These are phyloP conservation scores for Beaufortia kweichowensis DNA, from an alignment of 2,113 vertebrate species.

Conservation along the genomic window DNA sequence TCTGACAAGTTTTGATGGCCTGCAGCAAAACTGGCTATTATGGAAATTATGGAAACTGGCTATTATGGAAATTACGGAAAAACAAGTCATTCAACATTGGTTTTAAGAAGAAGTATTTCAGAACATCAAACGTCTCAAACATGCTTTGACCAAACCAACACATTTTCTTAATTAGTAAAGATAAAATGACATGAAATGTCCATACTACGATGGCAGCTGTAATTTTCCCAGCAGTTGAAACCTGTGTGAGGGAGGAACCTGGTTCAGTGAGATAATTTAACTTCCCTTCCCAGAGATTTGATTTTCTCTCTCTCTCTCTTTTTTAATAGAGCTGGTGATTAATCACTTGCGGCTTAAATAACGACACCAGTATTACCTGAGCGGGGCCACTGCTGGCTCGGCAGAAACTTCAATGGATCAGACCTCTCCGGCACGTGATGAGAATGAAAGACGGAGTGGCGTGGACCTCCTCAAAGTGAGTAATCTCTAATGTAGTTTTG, in stretches of 20 bases:
- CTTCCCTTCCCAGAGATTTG: conserved; percentile 44
- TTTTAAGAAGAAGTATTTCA: no score
- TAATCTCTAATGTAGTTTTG: conserved; percentile 46
- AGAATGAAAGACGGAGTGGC: conserved; percentile 7
- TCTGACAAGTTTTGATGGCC: no score
- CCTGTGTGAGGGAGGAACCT: conserved; percentile 32
- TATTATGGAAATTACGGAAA: no score
- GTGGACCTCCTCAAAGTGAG: conserved; percentile 23
- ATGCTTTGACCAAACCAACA: background rate
- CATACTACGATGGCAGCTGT: conserved; percentile 24
- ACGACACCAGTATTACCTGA: conserved; percentile 30
- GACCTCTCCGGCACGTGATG: background rate
- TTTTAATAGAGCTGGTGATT: conserved; percentile 47
- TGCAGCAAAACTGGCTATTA: no score
- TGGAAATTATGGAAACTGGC: no score
- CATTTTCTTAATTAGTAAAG: background rate
- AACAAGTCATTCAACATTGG: no score
- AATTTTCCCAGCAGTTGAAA: conserved; percentile 39
- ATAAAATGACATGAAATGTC: conserved; percentile 35
- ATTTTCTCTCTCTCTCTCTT: conserved; percentile 13
- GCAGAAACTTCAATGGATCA: conserved; percentile 20
- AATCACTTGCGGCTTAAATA: conserved; percentile 50
- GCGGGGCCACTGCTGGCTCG: conserved; percentile 11
- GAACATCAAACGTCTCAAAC: background rate
- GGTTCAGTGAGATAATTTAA: conserved; percentile 47